These are phyloP conservation scores for Timema cristinae DNA, from an alignment of 2,888 invertebrate genomes.

Conservation along the genomic window DNA sequence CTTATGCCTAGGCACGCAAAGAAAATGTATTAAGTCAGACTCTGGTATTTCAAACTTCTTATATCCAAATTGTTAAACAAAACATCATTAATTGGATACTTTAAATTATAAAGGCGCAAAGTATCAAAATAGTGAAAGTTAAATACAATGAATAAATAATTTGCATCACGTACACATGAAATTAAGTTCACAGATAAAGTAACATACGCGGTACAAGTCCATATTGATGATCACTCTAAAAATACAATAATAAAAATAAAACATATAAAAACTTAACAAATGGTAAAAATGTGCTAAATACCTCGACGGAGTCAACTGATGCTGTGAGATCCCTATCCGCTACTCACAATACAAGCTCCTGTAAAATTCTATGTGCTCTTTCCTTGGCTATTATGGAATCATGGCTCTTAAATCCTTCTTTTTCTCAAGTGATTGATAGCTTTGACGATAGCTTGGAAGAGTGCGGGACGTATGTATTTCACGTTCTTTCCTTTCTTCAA, in stretches of 20 bases:
- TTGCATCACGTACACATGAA: neutral
- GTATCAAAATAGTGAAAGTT: neutral
- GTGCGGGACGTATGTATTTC: neutral
- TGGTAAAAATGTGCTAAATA: too few species aligned
- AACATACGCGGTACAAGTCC: neutral
- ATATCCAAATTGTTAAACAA: too few species aligned
- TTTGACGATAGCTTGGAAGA: neutral
- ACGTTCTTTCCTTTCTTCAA: constrained; percentile 8
- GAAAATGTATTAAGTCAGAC: too few species aligned
- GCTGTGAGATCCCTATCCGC: neutral
- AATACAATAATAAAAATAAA: constrained; percentile 1
- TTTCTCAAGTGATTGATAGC: neutral
- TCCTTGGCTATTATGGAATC: neutral
- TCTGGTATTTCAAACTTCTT: too few species aligned
- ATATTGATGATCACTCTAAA: neutral
- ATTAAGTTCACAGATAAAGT: neutral
- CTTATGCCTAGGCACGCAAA: too few species aligned
- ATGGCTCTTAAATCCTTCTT: constrained; percentile 11
- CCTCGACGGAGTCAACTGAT: neutral
- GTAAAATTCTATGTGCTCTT: neutral
- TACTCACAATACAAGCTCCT: constrained; percentile 2
- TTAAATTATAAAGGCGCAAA: constrained; percentile 12
- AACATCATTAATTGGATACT: neutral
- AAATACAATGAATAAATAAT: neutral
- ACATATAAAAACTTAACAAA: neutral